Percentiles rank a stretch among this genome's conserved stretches.
Conservation (phyloP, 2,797 vertebrate genomes). For the Halcyon leucocephala region DNA sequence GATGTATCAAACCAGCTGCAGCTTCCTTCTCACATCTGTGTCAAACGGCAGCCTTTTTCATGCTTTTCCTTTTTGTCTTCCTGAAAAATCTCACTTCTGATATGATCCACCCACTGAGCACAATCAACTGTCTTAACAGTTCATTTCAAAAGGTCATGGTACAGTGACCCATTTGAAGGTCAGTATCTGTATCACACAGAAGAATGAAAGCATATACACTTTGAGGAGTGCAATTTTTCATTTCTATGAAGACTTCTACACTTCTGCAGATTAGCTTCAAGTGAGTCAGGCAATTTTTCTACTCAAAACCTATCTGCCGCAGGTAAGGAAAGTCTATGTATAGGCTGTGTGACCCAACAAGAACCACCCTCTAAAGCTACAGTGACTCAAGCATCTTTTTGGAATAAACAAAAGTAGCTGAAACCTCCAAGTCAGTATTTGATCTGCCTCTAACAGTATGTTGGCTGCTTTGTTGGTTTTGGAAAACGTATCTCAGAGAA, state of each 20-base stretch:
- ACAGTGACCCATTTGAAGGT: not conserved
- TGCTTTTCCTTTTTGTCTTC: not conserved
- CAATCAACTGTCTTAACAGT: not conserved
- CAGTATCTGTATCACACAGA: not conserved
- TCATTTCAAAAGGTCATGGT: not conserved
- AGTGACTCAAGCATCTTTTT: not conserved
- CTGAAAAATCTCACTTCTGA: not conserved
- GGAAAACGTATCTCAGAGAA: not conserved
- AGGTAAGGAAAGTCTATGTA: not conserved
- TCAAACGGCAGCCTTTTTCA: not conserved
- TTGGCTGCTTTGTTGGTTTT: not conserved
- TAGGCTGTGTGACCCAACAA: not conserved
- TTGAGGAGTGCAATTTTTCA: not conserved
- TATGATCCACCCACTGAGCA: not conserved
- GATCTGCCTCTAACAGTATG: not conserved
- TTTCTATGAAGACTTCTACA: not conserved
- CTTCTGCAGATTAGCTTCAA: not conserved
- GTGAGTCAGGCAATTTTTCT: not conserved
- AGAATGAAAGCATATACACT: not conserved
- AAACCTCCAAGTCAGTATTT: not conserved
- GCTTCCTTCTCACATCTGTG: slow-evolving; percentile 1
- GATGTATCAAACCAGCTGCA: not conserved
- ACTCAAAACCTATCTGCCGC: not conserved
- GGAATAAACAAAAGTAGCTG: not conserved
- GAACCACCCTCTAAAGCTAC: not conserved